Evolutionary conservation across 2,797 vertebrate genomes (phyloP).

Genomic region (Enteromius mattozi): DNA sequence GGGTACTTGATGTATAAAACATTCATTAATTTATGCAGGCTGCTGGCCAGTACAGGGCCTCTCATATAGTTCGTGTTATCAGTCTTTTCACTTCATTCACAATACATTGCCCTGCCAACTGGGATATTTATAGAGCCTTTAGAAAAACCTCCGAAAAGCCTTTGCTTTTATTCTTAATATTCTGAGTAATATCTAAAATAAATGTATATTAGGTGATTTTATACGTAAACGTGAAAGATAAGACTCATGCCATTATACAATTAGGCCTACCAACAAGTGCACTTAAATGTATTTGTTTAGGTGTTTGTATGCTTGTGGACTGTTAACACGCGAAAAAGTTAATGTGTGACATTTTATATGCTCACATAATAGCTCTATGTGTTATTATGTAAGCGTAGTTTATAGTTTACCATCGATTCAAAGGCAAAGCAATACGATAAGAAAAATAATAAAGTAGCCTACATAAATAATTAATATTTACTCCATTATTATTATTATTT

Average conservation of each 20-base stretch:
- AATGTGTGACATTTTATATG: slow-evolving; percentile 33
- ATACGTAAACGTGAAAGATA: not conserved
- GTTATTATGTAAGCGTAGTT: slow-evolving; percentile 12
- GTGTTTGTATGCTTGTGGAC: slow-evolving; percentile 3
- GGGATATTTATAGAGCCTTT: slow-evolving; percentile 42
- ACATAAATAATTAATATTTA: not conserved
- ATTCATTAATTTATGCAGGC: slow-evolving; percentile 41
- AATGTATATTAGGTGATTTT: not conserved
- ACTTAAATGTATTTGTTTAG: slow-evolving; percentile 5
- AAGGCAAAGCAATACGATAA: not conserved
- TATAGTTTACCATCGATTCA: not conserved
- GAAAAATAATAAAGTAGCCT: not conserved
- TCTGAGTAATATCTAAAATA: not conserved
- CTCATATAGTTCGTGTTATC: slow-evolving; percentile 26
- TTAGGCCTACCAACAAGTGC: not conserved
- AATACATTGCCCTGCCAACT: slow-evolving; percentile 19
- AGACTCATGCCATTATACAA: not conserved
- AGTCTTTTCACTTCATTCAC: slow-evolving; percentile 41
- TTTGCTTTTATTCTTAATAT: not conserved
- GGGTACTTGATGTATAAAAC: slow-evolving; percentile 24
- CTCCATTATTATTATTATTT: not conserved
- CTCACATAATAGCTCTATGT: slow-evolving; percentile 1
- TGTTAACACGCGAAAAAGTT: slow-evolving; percentile 9
- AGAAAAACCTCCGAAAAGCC: not conserved
- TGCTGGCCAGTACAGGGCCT: slow-evolving; percentile 21